Base-by-base conservation (phyloP, 2,113 vertebrate species). In the Mungos mungo region DNA sequence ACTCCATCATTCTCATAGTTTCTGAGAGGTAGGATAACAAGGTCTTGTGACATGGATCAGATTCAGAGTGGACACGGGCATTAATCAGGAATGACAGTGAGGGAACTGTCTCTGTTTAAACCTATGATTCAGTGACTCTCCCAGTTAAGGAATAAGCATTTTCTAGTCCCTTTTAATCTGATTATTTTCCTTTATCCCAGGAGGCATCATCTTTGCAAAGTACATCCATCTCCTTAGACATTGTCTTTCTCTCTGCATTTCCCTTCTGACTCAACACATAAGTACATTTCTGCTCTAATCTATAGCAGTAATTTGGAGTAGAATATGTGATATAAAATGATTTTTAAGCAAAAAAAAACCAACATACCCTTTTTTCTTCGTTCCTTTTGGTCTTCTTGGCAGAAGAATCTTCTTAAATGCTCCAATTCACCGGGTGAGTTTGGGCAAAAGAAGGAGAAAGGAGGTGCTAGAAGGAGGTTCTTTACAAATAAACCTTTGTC, bases 401-500 rank as follows among this genome's bases (percentile, higher is more conserved):
- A 97, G 98, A 97, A 87, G 92, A 98, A 2, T 97, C 80, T 97
- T 89, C 96, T 92, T n/a, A 96, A 98, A 98, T 93, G 95, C 33
- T 84, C 57, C 71, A 97, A 74, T 93, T 94, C 93, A 27, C 93
- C 90, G 89, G 77, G 83, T 94, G 97, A 96, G 79, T 93, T 83
- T 47, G 96, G 95, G 97, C 82, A 93, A 31, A 89, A 1, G 0
- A 89, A 97, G 95, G 89, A 88, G 41, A 90, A 96, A 97, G 98
- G 98, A 95, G 97, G 96, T 95, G 93, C 97, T 98, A 60, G 79
- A 0, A 93, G 89, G 93, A 97, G 93, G 79, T 69, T 80, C 86
- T 72, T 69, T 29, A 99, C 98, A 99, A 98, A 71, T 86, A 96
- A 92, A 85, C 68, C 98, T 98, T 98, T 99, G 98, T 99, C 86